These are phyloP conservation scores for Vidua chalybeata DNA, from an alignment of 2,113 vertebrate genomes.

Conservation along the genomic window DNA sequence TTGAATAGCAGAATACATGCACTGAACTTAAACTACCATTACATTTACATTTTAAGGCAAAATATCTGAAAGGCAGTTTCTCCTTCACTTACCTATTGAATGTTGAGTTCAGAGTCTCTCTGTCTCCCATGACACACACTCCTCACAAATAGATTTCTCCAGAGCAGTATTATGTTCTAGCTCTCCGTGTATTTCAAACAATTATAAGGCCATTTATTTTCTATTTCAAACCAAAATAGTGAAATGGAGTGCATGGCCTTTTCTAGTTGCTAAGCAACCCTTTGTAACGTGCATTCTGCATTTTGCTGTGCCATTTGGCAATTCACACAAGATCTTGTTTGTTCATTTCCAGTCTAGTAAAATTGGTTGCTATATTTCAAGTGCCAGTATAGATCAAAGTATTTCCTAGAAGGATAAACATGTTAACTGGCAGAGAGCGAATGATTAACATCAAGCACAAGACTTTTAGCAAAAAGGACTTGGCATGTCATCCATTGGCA, in stretches of 20 bases:
- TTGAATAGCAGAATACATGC: constrained; percentile 16
- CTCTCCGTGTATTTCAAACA: constrained; percentile 30
- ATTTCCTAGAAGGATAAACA: constrained; percentile 71
- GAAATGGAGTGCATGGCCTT: constrained; percentile 46
- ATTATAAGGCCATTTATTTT: constrained; percentile 53
- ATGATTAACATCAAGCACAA: constrained; percentile 65
- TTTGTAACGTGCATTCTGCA: constrained; percentile 27
- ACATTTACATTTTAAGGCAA: constrained; percentile 44
- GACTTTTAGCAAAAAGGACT: constrained; percentile 54
- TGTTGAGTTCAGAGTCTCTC: constrained; percentile 24
- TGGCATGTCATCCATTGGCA: constrained; percentile 57
- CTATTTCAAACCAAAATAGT: constrained; percentile 51
- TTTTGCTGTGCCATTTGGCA: constrained; percentile 65
- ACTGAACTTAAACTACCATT: constrained; percentile 17
- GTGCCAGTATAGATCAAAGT: constrained; percentile 69
- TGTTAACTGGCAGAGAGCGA: constrained; percentile 63
- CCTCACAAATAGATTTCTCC: constrained; percentile 25
- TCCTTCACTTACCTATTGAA: constrained; percentile 37
- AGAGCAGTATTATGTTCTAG: constrained; percentile 18
- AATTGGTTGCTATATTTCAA: constrained; percentile 64
- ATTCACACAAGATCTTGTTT: constrained; percentile 54
- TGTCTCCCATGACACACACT: not conserved
- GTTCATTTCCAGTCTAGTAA: constrained; percentile 70
- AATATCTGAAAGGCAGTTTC: constrained; percentile 31
- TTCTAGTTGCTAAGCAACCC: constrained; percentile 62